Conservation (phyloP, 2,888 invertebrate species). For the Polyommatus iphigenia region DNA sequence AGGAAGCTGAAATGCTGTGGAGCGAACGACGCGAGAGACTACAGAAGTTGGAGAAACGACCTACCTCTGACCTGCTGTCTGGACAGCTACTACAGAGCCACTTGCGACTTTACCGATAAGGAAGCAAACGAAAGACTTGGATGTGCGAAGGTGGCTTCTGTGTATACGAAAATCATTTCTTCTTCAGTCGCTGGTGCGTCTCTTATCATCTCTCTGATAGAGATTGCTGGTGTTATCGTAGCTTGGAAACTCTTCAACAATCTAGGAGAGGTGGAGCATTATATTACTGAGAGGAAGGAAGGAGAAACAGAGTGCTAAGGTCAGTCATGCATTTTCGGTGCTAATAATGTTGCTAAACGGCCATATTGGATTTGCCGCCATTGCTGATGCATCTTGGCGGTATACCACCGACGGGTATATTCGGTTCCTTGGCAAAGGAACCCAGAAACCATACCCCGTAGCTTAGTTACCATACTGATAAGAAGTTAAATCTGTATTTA, state of each 20-base stretch:
- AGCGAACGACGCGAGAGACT: constrained; percentile 73
- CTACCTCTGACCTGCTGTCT: constrained; percentile 68
- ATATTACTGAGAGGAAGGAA: constrained; percentile 70
- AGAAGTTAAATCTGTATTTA: constrained; percentile 10
- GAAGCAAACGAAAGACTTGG: constrained; percentile 74
- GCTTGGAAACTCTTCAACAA: constrained; percentile 71
- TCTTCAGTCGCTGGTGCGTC: constrained; percentile 71
- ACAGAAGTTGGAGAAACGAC: constrained; percentile 72
- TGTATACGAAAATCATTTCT: constrained; percentile 73
- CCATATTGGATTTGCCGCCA: constrained; percentile 30
- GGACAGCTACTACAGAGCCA: constrained; percentile 70
- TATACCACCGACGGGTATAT: constrained; percentile 47
- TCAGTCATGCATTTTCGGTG: constrained; percentile 37
- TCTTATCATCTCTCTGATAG: constrained; percentile 62
- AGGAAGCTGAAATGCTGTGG: constrained; percentile 71
- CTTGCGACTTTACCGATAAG: constrained; percentile 73
- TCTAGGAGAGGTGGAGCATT: constrained; percentile 71
- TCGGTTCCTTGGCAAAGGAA: constrained; percentile 64
- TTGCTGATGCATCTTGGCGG: constrained; percentile 18
- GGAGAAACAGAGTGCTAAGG: constrained; percentile 69
- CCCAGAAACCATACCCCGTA: constrained; percentile 51
- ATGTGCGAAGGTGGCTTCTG: constrained; percentile 75
- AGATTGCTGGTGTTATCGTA: constrained; percentile 63
- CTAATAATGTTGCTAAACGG: constrained; percentile 2
- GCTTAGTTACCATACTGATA: constrained; percentile 4